phyloP scores from a whole-genome alignment of 2,113 vertebrate species.

The Ginglymostoma cirratum region DNA sequence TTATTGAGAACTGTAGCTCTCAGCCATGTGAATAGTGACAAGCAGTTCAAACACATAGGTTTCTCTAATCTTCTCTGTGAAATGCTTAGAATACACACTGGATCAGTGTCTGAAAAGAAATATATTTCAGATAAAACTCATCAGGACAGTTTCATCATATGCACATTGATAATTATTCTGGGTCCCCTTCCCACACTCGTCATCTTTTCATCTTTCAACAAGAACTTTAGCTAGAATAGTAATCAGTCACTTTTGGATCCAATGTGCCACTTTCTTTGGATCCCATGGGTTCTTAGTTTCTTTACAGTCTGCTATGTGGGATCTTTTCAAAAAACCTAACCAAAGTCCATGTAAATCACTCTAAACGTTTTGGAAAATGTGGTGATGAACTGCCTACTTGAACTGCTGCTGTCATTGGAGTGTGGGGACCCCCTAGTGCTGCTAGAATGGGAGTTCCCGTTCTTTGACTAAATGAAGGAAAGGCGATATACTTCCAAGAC shows the following conservation, averaged over 20 bases:
- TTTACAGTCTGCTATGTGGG: too few relatives aligned
- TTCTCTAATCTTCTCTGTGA: too few relatives aligned
- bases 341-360: too few relatives aligned
- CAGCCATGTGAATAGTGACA: background rate
- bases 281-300: too few relatives aligned
- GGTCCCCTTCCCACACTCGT: background rate
- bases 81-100: background rate
- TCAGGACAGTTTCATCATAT: background rate
- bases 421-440: background rate
- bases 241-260: background rate
- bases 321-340: too few relatives aligned
- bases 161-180: background rate
- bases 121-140: background rate
- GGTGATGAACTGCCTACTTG: background rate
- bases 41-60: background rate
- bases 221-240: background rate
- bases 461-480: background rate
- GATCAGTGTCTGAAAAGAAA: background rate
- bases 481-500: too few relatives aligned
- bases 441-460: too few relatives aligned
- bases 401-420: background rate
- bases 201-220: background rate
- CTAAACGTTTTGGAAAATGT: background rate
- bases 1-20: background rate
- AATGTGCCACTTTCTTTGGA: too few relatives aligned